Base-by-base conservation (phyloP, 2,888 invertebrate genomes). In the Ceriagrion tenellum region DNA sequence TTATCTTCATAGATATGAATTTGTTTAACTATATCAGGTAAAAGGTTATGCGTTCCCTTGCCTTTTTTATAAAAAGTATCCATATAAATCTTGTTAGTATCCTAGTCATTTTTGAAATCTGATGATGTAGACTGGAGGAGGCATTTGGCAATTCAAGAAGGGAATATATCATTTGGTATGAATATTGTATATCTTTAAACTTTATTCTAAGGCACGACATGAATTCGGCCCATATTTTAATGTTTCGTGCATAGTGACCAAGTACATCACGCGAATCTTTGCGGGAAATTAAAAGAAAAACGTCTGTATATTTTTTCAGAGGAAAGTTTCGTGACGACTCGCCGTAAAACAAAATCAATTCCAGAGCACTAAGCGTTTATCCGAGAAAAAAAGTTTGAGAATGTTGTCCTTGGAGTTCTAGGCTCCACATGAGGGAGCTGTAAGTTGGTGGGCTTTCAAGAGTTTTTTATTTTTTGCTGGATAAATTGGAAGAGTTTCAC, bases 251-350 rank as follows among this genome's bases (percentile, higher is more conserved):
- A 35, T 35, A 81, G 81, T 16, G 18, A 35, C 35, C 81, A 10
- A 69, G 69, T 23, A 69, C 0, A 81, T 3, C 81, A 81, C 81
- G 81, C 30, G 35, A 81, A 81, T 81, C 30, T 35, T 35, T 16
- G 13, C 35, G 35, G 35, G 30, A 81, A 81, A 35, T 10, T n/a
- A n/a, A n/a, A n/a, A 69, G n/a, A 81, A 81, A 81, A 35, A 35
- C 12, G 18, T 16, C 26, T 81, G 35, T 69, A n/a, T 20, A 26
- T 69, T 69, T 69, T 69, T 69, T 12, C 1, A n/a, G n/a, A 47
- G 69, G 18, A 81, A 81, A 81, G 81, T 35, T 81, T 81, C 81
- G 81, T 81, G 81, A 81, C 81, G 81, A 81, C 30, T 81, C 81
- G 81, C 81, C 35, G 81, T 81, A 35, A 81, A 81, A 81, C 30